Evolutionary conservation across 2,797 vertebrate genomes (phyloP), one percentile per base, ranked within the genome.

Genomic region (Dermochelys coriacea): DNA sequence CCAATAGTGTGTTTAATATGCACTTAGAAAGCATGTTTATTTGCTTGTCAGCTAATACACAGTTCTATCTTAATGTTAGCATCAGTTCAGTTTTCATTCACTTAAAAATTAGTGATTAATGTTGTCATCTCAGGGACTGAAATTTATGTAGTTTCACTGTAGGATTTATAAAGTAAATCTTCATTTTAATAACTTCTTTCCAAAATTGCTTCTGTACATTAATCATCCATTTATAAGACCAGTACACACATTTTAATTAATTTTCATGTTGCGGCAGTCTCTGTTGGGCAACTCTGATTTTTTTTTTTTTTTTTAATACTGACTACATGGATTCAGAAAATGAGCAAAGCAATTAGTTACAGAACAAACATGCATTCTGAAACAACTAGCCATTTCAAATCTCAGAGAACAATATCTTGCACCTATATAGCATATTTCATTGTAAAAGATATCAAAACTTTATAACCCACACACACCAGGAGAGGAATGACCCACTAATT

Each of bases 131-230:
- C n/a, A n/a, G n/a, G 93, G 98, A 97, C 94, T 98, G 96, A 96
- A 97, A 97, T 98, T 98, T 97, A 98, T 97, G 96, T 97, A 98
- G 97, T 96, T 97, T 97, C 77, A 97, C 97, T 97, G 71, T 29
- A 78, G 92, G 92, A 93, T 96, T 97, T 94, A 96, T 85, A 97
- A 97, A 98, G 82, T 61, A 94, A 92, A 80, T 55, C 86, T 87
- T 89, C 87, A 85, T 94, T 96, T 93, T 59, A 93, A 93, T 94
- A 85, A 96, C 91, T 93, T 98, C 34, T 91, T 98, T 98, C 98
- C 97, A 98, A 96, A 98, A 96, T 96, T 98, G 97, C 98, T 97
- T 97, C 97, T 93, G 96, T 96, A 97, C 97, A 98, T 98, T 98
- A 98, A 99, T 98, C 97, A 98, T 98, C 96, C 95, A 98, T 98